Evolutionary conservation across 1,140 invertebrate species (phyloP), one percentile per base, ranked within the genome.

Genomic region (Mercenaria mercenaria): DNA sequence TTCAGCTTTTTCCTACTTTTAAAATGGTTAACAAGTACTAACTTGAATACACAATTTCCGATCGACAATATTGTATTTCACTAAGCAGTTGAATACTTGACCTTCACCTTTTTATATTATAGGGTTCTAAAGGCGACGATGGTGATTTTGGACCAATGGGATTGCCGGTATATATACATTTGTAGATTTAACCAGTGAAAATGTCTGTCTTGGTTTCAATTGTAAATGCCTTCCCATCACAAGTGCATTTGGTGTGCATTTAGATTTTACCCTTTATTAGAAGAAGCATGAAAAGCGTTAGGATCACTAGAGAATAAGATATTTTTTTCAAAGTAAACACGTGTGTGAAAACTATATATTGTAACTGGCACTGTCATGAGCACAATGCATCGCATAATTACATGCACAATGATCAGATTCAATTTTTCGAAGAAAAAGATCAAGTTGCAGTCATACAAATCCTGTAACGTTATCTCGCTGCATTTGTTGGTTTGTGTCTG

Each of bases 141-240:
- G 98, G 98, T 81, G 98, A 99, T 96, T 97, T 98, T 76, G 98
- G 98, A 93, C 98, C 98, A 76, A 99, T 99, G 98, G 98, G 98
- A 95, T 96, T 99, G 95, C 98, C 98, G 93, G 98, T 99, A 97
- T 97, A 98, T 94, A 67, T 79, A 1, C 0, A 79, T 50, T 23
- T 59, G 26, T 32, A 39, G 26, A n/a, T 20, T 47, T 37, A 23
- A 72, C 67, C 11, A 20, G 4, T 41, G 34, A 72, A 72, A 39
- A 72, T 72, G 34, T 39, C 67, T 39, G 32, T 72, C 34, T 72
- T 72, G 6, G 29, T 72, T 32, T 74, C 34, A 11, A 50, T 3
- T 23, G 23, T 43, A 26, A 69, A 41, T 32, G 61, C 18, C 10
- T 69, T 47, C 61, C 43, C 20, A 2, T 85, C 20, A 15, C 20